Percentiles rank a stretch among this genome's conserved stretches.
Conservation (phyloP, 2,797 vertebrate genomes). For the Falco berigora region DNA sequence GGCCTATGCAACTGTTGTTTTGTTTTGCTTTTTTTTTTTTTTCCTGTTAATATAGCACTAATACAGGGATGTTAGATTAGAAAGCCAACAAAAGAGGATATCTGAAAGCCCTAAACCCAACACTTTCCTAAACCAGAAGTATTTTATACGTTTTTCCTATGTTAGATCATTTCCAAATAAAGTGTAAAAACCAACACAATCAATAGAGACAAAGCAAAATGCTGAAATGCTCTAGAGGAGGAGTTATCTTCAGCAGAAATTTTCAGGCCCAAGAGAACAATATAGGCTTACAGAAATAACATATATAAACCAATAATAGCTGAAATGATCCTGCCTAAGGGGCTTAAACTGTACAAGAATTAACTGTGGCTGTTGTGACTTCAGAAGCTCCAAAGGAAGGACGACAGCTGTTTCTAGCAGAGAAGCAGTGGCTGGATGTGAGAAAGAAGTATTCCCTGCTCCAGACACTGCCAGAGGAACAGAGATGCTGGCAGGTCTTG, state of each 20-base stretch:
- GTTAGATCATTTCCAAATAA: not conserved
- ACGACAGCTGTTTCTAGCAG: not conserved
- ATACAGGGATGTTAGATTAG: not conserved
- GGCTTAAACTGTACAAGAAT: not conserved
- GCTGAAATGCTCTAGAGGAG: not conserved
- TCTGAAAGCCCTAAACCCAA: not conserved
- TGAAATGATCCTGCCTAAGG: not conserved
- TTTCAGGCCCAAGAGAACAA: not conserved
- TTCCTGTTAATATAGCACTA: not conserved
- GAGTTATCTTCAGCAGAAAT: not conserved
- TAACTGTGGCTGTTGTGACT: not conserved
- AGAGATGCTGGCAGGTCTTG: not conserved
- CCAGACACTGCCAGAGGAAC: not conserved
- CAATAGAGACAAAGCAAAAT: not conserved
- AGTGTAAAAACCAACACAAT: not conserved
- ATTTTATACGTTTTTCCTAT: not conserved
- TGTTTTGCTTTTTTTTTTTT: not conserved
- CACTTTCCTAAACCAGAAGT: not conserved
- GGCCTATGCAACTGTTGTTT: not conserved
- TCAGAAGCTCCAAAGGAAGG: not conserved
- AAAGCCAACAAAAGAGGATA: not conserved
- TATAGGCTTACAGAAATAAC: not conserved
- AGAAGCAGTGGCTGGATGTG: not conserved
- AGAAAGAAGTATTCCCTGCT: not conserved
- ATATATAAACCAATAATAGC: not conserved